These are phyloP conservation scores for Lymantria dispar DNA, from an alignment of 2,888 invertebrate genomes.

Conservation along the genomic window DNA sequence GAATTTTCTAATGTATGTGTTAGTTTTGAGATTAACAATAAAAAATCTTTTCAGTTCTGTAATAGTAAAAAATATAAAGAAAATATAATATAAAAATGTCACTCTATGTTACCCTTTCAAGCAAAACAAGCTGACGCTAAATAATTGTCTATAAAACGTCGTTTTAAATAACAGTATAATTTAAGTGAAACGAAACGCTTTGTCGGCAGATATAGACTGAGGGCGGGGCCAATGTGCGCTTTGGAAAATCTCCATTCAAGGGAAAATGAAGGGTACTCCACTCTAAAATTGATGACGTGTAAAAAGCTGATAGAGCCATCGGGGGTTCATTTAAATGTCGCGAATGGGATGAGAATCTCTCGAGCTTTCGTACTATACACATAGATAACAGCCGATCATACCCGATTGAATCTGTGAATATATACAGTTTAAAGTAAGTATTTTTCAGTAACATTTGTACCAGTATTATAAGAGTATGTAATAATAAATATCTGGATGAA, in stretches of 20 bases:
- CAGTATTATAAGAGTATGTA: no score
- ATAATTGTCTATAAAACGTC: slow-evolving; percentile 1
- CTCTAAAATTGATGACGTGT: slow-evolving; percentile 73
- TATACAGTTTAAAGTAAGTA: neutral
- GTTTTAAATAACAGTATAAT: slow-evolving; percentile 11
- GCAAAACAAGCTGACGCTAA: neutral
- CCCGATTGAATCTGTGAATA: slow-evolving; percentile 15
- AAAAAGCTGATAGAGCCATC: slow-evolving; percentile 71
- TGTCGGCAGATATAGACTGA: slow-evolving; percentile 48
- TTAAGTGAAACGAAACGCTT: slow-evolving; percentile 49
- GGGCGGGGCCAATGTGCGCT: slow-evolving; percentile 42
- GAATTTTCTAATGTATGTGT: no score
- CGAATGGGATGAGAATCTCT: slow-evolving; percentile 56
- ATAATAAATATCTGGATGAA: no score
- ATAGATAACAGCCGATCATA: slow-evolving; percentile 22
- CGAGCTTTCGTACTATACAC: slow-evolving; percentile 41
- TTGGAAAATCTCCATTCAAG: slow-evolving; percentile 62
- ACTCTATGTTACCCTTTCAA: neutral
- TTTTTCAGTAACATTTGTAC: no score
- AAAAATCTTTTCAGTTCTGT: no score
- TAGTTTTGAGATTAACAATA: no score
- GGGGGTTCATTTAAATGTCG: slow-evolving; percentile 68
- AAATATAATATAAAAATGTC: no score
- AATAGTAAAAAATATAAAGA: no score
- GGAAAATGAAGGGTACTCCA: slow-evolving; percentile 63